Evolutionary conservation across 1,140 invertebrate species (phyloP), one percentile per base, ranked within the genome.

Genomic region (Meteorus sp.): DNA sequence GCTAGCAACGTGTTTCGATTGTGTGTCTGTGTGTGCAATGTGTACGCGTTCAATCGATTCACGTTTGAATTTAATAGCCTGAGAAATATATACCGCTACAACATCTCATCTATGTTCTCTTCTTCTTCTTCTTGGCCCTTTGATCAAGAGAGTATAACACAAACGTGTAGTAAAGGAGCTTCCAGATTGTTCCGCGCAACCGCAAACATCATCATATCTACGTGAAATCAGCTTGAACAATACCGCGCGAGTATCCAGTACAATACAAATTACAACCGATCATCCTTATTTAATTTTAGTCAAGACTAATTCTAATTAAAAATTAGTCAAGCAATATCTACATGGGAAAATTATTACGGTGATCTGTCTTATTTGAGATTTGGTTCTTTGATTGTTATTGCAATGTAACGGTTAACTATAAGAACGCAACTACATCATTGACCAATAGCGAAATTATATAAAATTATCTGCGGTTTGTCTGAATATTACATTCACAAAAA

Each of bases 51-150:
- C 51, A 23, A 53, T 53, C 51, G 31, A 39, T 51, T 23, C 48
- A 51, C 48, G 48, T 51, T 53, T 53, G 35, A 53, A 13, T 53
- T 35, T 53, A 53, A 53, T 41, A 53, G 37, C 23, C 23, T 23
- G 37, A 53, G 22, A 53, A 53, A n/a, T n/a, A n/a, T 39, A 3
- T 53, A 37, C 51, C 51, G 51, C 51, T 53, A 53, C 25, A 53
- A 27, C 22, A 53, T 53, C 37, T 15, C 17, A 53, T 37, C 35
- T 23, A 41, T 53, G 35, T 29, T 53, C 31, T 41, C 20, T 41
- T 27, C n/a, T 29, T 53, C 31, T 41, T n/a, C 27, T 27, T 9
- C 37, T 20, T 29, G 37, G 35, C 17, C 51, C 41, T 37, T 53
- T 53, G 19, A 53, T 53, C 51, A 53, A 53, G 35, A 53, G n/a